Conservation (phyloP, 2,113 vertebrate species). For the Pristiophorus japonicus region DNA sequence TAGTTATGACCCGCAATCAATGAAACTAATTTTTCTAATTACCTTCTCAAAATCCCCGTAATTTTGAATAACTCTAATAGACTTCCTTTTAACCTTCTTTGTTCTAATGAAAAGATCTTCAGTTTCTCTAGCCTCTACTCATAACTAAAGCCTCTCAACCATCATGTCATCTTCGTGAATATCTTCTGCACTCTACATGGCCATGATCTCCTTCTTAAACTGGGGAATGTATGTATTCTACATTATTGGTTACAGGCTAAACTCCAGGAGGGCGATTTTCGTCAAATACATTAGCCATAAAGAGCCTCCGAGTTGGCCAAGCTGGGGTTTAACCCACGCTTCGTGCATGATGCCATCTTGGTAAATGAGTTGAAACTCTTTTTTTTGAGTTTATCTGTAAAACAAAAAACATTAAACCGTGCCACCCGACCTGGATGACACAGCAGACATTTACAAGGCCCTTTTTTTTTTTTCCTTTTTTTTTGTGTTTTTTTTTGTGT, state of each 20-base stretch:
- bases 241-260: neutral
- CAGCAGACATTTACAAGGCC: too few species aligned
- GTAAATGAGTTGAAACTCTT: too few species aligned
- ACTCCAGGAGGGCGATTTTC: too few species aligned
- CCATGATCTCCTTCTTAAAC: neutral
- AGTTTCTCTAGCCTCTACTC: neutral
- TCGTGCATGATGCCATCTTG: too few species aligned
- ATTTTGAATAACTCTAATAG: neutral
- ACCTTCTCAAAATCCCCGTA: neutral
- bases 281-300: too few species aligned
- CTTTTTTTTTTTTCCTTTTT: too few species aligned
- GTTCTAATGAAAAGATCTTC: neutral
- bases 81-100: neutral
- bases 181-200: neutral
- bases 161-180: neutral
- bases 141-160: neutral
- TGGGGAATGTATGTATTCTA: neutral
- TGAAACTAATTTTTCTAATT: neutral
- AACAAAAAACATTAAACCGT: too few species aligned
- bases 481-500: too few species aligned
- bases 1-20: neutral
- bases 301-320: too few species aligned
- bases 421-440: too few species aligned
- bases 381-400: too few species aligned
- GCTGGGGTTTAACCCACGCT: too few species aligned